phyloP scores from a whole-genome alignment of 2,888 invertebrate species.

The Blera fallax region DNA sequence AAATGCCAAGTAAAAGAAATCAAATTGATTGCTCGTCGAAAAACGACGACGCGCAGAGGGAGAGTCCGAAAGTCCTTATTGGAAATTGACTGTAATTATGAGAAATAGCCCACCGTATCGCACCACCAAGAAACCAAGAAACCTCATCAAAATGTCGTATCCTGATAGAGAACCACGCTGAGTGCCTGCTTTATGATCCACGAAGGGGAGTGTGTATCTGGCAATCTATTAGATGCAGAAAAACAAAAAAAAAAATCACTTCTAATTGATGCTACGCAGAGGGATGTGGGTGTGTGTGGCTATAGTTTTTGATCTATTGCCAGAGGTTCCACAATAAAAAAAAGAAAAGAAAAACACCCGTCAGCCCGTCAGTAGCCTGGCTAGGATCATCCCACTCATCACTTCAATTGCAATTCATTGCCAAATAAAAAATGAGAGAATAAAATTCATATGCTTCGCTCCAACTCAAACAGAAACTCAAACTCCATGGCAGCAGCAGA shows the following conservation, averaged over 20 bases:
- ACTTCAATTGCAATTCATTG: conserved; percentile 62
- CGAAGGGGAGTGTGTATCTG: conserved; percentile 12
- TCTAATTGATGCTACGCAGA: conserved; percentile 24
- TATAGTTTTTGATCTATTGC: conserved; percentile 25
- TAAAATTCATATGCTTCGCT: conserved; percentile 57
- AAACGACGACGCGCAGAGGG: background rate
- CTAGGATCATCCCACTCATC: conserved; percentile 12
- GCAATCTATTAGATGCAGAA: conserved; percentile 37
- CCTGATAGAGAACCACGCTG: background rate
- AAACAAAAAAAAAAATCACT: background rate
- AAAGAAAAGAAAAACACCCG: too few species aligned
- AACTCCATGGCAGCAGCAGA: background rate
- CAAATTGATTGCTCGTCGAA: conserved; percentile 39
- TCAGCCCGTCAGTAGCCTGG: too few species aligned
- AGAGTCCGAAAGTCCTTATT: conserved; percentile 20
- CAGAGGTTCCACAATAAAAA: background rate
- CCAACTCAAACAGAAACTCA: background rate
- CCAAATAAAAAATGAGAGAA: conserved; percentile 43
- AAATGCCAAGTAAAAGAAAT: conserved; percentile 29
- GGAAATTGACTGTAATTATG: conserved; percentile 57
- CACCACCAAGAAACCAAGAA: conserved; percentile 4
- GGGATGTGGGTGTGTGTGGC: background rate
- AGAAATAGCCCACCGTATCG: conserved; percentile 42
- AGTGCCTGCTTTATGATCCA: conserved; percentile 26
- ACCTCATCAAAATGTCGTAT: conserved; percentile 32